Evolutionary conservation across 2,888 invertebrate genomes (phyloP).

Genomic region (Hemistola chrysoprasaria): DNA sequence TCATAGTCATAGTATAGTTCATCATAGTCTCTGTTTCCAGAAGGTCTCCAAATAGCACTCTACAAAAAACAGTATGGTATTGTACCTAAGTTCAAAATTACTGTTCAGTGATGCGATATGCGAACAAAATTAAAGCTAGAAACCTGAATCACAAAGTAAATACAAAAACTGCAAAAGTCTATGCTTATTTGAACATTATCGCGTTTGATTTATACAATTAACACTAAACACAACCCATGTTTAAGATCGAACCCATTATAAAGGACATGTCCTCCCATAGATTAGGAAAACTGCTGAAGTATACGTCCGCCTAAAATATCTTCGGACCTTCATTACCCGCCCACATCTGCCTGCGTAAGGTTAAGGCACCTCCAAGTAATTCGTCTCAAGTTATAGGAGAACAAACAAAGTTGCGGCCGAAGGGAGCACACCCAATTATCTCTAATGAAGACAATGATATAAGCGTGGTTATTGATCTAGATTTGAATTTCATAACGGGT

Average conservation of each 20-base stretch:
- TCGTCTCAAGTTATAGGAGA: constrained; percentile 79
- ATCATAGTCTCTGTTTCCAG: too few species aligned
- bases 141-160: too few species aligned
- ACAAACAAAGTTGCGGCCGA: constrained; percentile 78
- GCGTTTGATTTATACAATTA: too few species aligned
- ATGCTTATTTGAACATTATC: too few species aligned
- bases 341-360: constrained; percentile 28
- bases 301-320: constrained; percentile 23
- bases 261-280: constrained; percentile 10
- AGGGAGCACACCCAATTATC: constrained; percentile 81
- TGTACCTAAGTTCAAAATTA: too few species aligned
- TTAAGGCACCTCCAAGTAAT: constrained; percentile 66
- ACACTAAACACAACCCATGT: constrained; percentile 1
- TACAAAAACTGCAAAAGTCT: too few species aligned
- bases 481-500: constrained; percentile 83
- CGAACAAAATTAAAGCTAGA: too few species aligned
- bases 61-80: too few species aligned
- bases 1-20: too few species aligned
- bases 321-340: constrained; percentile 28
- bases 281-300: constrained; percentile 22
- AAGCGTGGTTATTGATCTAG: constrained; percentile 83
- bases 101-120: too few species aligned
- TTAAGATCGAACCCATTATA: constrained; percentile 5
- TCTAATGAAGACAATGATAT: constrained; percentile 84
- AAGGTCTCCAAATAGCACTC: too few species aligned